phyloP scores from a whole-genome alignment of 2,113 vertebrate species.

The Isurus oxyrinchus region DNA sequence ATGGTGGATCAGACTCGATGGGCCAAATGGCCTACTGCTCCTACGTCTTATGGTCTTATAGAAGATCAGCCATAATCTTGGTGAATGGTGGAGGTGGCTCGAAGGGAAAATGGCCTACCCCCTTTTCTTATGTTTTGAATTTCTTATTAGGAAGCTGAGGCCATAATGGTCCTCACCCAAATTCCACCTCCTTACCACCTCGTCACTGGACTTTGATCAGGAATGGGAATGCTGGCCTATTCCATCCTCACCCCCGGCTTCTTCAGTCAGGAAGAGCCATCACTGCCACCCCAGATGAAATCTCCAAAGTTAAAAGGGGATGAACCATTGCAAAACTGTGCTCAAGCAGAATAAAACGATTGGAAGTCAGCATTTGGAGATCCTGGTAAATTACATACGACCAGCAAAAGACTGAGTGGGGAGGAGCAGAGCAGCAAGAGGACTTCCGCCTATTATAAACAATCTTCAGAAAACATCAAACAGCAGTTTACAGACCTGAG shows the following conservation, averaged over 20 bases:
- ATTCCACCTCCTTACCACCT: background rate
- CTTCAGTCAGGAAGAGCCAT: background rate
- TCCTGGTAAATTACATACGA: background rate
- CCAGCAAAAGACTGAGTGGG: background rate
- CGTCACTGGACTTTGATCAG: background rate
- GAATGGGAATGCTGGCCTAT: background rate
- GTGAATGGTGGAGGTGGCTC: no score
- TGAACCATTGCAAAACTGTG: background rate
- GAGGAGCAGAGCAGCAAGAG: background rate
- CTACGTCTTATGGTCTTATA: no score
- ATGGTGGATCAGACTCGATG: no score
- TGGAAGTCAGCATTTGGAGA: background rate
- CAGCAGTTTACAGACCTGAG: background rate
- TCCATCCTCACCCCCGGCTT: background rate
- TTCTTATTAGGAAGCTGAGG: background rate
- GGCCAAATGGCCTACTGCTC: no score
- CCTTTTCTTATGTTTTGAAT: background rate
- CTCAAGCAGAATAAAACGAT: background rate
- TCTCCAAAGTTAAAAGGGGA: background rate
- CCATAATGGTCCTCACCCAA: background rate
- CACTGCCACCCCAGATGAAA: background rate
- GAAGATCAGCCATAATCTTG: no score
- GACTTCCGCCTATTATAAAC: background rate
- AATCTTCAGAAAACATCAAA: background rate
- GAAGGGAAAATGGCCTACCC: background rate